Percentiles rank a stretch among this genome's conserved stretches.
These are phyloP conservation scores for Heterotis niloticus DNA, from an alignment of 2,113 vertebrate species.

Conservation along the genomic window DNA sequence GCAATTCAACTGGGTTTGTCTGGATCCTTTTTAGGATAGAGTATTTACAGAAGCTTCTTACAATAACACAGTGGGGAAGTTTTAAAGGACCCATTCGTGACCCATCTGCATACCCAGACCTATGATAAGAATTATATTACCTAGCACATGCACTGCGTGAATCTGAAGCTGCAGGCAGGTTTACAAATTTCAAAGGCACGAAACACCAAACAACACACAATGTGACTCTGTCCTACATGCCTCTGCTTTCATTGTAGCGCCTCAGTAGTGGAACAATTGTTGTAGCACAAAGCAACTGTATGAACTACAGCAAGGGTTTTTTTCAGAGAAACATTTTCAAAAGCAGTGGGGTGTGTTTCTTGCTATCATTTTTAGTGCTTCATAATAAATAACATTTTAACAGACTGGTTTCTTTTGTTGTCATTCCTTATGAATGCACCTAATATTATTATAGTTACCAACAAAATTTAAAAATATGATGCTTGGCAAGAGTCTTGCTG, in stretches of 20 bases:
- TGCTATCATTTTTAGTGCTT: too few relatives aligned
- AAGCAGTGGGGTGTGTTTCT: background rate
- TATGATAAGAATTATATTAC: background rate
- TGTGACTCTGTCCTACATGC: background rate
- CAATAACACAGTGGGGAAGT: background rate
- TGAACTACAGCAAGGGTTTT: slow-evolving; percentile 11
- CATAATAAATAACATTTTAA: background rate
- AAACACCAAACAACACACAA: slow-evolving; percentile 28
- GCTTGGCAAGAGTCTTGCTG: background rate
- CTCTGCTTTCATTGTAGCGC: slow-evolving; percentile 24
- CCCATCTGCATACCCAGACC: background rate
- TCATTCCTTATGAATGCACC: background rate
- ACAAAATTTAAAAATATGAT: background rate
- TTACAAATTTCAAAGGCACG: slow-evolving; percentile 22
- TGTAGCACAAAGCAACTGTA: slow-evolving; percentile 19
- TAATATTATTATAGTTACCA: background rate
- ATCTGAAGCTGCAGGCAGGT: background rate
- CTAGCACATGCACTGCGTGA: background rate
- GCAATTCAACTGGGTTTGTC: background rate
- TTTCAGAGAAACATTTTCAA: slow-evolving; percentile 1
- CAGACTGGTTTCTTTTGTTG: background rate
- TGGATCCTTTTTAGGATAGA: background rate
- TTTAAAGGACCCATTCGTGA: background rate
- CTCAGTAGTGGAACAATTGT: background rate
- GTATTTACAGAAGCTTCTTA: background rate